Evolutionary conservation across 1,140 invertebrate genomes (phyloP).

Genomic region (Drosophila willistoni): DNA sequence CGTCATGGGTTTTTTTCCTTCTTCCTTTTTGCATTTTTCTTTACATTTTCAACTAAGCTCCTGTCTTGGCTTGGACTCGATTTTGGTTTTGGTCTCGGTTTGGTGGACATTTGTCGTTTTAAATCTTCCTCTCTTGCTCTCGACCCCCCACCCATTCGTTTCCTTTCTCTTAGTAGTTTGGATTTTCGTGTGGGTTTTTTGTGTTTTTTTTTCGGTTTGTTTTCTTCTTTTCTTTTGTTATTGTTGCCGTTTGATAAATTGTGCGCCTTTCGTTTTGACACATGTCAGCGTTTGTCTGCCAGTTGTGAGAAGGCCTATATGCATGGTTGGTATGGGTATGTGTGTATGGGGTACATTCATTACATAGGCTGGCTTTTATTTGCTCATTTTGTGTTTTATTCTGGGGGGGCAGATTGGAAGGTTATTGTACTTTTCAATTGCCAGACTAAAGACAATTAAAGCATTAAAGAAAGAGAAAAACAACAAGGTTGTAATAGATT

Average conservation of each 20-base stretch:
- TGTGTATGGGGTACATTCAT: background rate
- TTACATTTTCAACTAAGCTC: conserved; percentile 32
- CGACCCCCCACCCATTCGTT: background rate
- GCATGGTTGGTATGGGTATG: background rate
- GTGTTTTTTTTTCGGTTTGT: background rate
- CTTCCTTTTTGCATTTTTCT: conserved; percentile 13
- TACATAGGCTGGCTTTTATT: conserved; percentile 1
- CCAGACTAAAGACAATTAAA: background rate
- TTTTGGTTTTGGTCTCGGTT: conserved; percentile 41
- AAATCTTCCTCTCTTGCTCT: conserved; percentile 34
- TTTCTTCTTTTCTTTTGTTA: conserved; percentile 45
- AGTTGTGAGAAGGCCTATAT: conserved; percentile 34
- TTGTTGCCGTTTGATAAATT: conserved; percentile 78
- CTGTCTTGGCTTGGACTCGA: conserved; percentile 51
- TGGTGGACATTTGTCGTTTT: conserved; percentile 44
- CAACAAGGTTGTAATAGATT: background rate
- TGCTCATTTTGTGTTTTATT: background rate
- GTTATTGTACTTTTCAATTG: conserved; percentile 5
- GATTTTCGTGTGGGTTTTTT: background rate
- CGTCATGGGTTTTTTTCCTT: conserved; percentile 24
- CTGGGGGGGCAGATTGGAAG: background rate
- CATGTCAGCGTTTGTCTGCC: conserved; percentile 77
- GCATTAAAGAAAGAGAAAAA: background rate
- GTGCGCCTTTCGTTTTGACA: conserved; percentile 73
- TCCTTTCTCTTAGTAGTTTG: background rate